Percentiles rank a stretch among this genome's conserved stretches.
Conservation (phyloP, 1,140 invertebrate species). For the Bicyclus anynana region DNA sequence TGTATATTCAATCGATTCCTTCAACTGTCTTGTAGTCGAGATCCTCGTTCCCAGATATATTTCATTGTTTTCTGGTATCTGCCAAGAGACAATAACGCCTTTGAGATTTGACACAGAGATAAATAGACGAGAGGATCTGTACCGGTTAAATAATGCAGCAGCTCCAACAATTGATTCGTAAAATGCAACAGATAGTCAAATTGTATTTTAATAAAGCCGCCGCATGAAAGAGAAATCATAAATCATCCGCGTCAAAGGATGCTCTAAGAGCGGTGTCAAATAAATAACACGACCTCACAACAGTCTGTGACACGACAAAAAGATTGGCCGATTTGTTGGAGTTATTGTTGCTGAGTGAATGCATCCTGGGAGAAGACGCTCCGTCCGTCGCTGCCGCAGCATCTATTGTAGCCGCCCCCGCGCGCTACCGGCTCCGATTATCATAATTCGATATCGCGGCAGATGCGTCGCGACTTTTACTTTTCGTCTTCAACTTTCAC, state of each 20-base stretch:
- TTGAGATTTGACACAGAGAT: background rate
- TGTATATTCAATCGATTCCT: too few species aligned
- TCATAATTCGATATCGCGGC: constrained; percentile 56
- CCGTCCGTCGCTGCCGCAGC: constrained; percentile 48
- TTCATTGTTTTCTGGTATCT: too few species aligned
- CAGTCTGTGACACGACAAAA: constrained; percentile 47
- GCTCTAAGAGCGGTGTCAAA: constrained; percentile 51
- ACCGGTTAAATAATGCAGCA: background rate
- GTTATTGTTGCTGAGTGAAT: constrained; percentile 48
- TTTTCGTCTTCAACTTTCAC: constrained; percentile 73
- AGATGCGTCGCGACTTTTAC: constrained; percentile 68
- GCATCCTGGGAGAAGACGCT: constrained; percentile 31
- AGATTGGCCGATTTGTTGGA: constrained; percentile 67
- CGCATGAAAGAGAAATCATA: constrained; percentile 40
- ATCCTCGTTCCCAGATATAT: too few species aligned
- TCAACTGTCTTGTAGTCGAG: too few species aligned
- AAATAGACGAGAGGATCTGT: background rate
- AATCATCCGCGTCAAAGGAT: constrained; percentile 52
- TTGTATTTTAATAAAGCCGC: constrained; percentile 25
- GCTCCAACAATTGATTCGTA: background rate
- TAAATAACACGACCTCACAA: constrained; percentile 54
- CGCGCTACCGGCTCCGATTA: constrained; percentile 40
- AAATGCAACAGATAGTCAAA: constrained; percentile 10
- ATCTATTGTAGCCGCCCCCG: constrained; percentile 32
- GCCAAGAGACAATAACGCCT: too few species aligned